Evolutionary conservation across 2,113 vertebrate species (phyloP).

Genomic region (Aegithalos caudatus): DNA sequence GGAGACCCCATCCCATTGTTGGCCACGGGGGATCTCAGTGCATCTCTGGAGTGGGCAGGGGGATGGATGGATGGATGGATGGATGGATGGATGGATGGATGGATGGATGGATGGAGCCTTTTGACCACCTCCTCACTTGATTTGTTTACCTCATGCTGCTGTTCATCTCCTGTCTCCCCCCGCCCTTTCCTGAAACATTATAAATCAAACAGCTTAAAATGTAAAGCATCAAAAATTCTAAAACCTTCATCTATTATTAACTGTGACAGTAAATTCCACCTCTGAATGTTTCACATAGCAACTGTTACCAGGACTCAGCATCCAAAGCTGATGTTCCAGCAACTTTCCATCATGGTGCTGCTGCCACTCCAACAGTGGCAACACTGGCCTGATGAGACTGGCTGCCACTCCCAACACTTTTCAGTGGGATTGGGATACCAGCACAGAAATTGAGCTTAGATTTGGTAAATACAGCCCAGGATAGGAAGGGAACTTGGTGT

Average conservation of each 20-base stretch:
- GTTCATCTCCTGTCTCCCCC: background rate
- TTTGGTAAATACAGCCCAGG: background rate
- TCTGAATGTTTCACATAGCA: constrained; percentile 80
- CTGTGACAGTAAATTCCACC: constrained; percentile 80
- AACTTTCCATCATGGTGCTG: background rate
- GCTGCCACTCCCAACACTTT: background rate
- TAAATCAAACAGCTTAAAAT: constrained; percentile 81
- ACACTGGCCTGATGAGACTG: background rate
- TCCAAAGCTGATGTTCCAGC: constrained; percentile 56
- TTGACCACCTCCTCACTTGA: fast-evolving
- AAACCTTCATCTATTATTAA: constrained; percentile 85
- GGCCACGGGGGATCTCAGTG: fast-evolving
- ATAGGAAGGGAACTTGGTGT: background rate
- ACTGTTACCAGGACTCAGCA: constrained; percentile 78
- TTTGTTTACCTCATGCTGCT: background rate
- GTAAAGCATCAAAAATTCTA: constrained; percentile 79
- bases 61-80: background rate
- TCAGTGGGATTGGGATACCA: background rate
- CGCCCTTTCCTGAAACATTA: constrained; percentile 67
- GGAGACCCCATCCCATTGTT: background rate
- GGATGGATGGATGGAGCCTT: background rate
- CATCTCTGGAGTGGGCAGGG: background rate
- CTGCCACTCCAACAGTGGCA: background rate
- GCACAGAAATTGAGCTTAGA: background rate
- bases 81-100: background rate